phyloP scores from a whole-genome alignment of 2,113 vertebrate genomes.

The Cisticola juncidis region DNA sequence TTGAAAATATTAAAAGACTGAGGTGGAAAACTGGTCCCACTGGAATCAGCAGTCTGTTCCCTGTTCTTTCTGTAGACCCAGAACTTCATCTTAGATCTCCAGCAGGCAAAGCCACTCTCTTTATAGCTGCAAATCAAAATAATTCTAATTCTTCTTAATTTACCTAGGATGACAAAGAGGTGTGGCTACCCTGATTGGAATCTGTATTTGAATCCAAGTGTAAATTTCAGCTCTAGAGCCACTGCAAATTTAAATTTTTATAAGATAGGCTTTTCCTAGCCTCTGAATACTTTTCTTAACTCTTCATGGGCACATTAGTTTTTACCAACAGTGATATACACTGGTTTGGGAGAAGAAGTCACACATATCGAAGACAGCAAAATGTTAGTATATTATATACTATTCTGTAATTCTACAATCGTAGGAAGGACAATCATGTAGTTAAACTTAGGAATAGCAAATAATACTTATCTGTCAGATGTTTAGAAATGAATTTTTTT shows the following conservation, averaged over 20 bases:
- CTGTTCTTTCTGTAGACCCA: not conserved
- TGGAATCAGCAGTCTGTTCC: not conserved
- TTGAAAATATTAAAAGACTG: conserved; percentile 1
- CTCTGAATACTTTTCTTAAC: not conserved
- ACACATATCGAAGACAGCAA: not conserved
- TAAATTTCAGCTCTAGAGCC: not conserved
- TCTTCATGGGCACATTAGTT: not conserved
- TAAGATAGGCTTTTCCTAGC: not conserved
- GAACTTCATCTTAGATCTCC: not conserved
- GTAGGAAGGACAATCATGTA: not conserved
- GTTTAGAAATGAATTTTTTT: not conserved
- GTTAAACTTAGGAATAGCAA: not conserved
- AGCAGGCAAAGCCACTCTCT: not conserved
- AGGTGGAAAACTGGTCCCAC: conserved; percentile 15
- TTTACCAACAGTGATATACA: not conserved
- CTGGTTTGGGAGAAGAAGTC: not conserved
- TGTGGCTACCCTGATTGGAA: not conserved
- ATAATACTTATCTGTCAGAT: not conserved
- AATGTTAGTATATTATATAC: not conserved
- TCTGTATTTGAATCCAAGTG: not conserved
- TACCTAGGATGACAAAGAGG: not conserved
- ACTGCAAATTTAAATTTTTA: not conserved
- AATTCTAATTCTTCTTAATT: not conserved
- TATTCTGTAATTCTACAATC: not conserved
- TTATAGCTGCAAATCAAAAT: conserved; percentile 25